Percentiles rank a stretch among this genome's conserved stretches.
Conservation (phyloP, 2,888 invertebrate species). For the Anthrax anthrax region DNA sequence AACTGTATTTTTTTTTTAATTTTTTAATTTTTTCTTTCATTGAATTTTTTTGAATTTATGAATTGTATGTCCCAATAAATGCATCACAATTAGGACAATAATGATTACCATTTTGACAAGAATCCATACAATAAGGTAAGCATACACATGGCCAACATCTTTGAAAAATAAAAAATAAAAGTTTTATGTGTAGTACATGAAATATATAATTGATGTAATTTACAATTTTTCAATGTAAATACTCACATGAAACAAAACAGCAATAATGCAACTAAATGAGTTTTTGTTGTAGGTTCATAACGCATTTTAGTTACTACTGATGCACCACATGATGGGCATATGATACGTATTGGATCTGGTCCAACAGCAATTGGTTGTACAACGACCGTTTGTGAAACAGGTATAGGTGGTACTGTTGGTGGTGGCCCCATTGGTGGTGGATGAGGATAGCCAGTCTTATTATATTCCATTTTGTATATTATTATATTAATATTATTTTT, state of each 20-base stretch:
- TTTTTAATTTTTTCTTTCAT: too few relatives aligned
- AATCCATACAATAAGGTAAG: conserved; percentile 43
- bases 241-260: conserved; percentile 16
- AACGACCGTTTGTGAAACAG: background rate
- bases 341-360: conserved; percentile 23
- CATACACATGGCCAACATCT: conserved; percentile 42
- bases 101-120: conserved; percentile 41
- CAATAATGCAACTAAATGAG: conserved; percentile 13
- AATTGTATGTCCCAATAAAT: conserved; percentile 37
- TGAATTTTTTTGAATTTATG: background rate
- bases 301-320: conserved; percentile 28
- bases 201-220: too few relatives aligned
- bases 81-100: conserved; percentile 43
- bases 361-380: conserved; percentile 16
- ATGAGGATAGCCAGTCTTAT: background rate
- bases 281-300: conserved; percentile 14
- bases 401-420: background rate
- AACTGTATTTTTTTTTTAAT: too few relatives aligned
- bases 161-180: background rate
- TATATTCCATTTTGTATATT: background rate
- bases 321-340: conserved; percentile 33
- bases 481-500: too few relatives aligned
- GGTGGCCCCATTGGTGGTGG: background rate
- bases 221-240: background rate
- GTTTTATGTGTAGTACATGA: too few relatives aligned